Base-by-base conservation (phyloP, 2,113 vertebrate genomes). In the Gambusia holbrooki region DNA sequence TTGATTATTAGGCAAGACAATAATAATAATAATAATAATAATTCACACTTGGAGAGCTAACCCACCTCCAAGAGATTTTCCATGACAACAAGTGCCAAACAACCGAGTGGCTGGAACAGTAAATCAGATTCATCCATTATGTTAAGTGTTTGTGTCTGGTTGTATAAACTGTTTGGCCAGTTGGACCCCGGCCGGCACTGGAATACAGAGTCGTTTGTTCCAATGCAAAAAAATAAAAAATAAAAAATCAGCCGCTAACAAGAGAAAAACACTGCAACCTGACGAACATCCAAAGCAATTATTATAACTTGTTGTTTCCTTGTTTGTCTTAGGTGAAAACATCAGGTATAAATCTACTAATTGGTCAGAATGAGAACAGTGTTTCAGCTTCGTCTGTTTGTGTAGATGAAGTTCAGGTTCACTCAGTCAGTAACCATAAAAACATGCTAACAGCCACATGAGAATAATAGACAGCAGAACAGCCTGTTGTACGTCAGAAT, bases 101-200 rank as follows among this genome's bases (percentile, higher is more conserved):
- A 85, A 76, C 71, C 77, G 79, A 45, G 73, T 66, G 42, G 42
- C 78, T 76, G 25, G 1, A 62, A 74, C 64, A 77, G 70, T 84
- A 88, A 86, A 89, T 86, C 70, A 66, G 45, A 85, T 73, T 79
- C 69, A 84, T 84, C 75, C 62, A 63, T 64, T 73, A 79, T 86
- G 66, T 88, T 35, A 66, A 80, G 72, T 84, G 82, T 90, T 90
- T 90, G 78, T 88, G 88, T 61, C 66, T 48, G 68, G 32, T 45
- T 77, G 69, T 78, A 75, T 84, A 87, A 90, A 90, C 76, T 87
- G 37, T 77, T 78, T 70, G 70, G 76, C 69, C 81, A 84, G 72
- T 77, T 89, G 80, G 72, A 81, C 30, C 9, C 1, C 6, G 29
- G 66, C 78, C 37, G 17, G 37, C 2, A 35, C 42, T 77, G 64